phyloP scores from a whole-genome alignment of 2,797 vertebrate genomes.

The Sebastes trivittatus region DNA sequence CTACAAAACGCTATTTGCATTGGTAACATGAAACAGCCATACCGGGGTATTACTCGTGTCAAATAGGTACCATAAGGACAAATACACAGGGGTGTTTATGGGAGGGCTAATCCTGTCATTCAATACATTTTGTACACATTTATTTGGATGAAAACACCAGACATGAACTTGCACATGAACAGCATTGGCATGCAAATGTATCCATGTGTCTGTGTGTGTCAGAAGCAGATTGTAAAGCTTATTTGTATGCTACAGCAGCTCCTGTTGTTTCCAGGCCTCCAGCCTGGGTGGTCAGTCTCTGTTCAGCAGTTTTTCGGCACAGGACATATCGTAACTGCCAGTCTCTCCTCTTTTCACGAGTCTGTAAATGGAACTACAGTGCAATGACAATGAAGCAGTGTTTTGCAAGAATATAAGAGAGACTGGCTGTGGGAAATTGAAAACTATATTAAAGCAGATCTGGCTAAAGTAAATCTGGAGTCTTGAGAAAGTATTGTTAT shows the following conservation, averaged over 20 bases:
- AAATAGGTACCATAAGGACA: not conserved
- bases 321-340: conserved; percentile 17
- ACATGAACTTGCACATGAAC: not conserved
- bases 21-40: not conserved
- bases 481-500: not conserved
- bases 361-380: conserved; percentile 28
- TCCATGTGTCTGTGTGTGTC: not conserved
- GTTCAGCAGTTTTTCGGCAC: conserved; percentile 38
- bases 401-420: conserved; percentile 1
- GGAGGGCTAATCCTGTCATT: not conserved
- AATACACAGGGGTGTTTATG: not conserved
- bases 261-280: conserved; percentile 43
- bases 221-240: conserved; percentile 6
- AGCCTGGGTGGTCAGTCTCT: conserved; percentile 44
- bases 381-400: conserved; percentile 23
- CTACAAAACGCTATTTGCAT: not conserved
- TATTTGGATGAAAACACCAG: not conserved
- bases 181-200: not conserved
- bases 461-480: not conserved
- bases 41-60: not conserved
- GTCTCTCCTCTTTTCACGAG: conserved; percentile 20
- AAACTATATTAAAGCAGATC: not conserved
- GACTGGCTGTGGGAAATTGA: not conserved
- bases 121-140: not conserved
- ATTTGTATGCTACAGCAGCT: conserved; percentile 51